These are phyloP conservation scores for Rhorus exstirpatorius DNA, from an alignment of 2,888 invertebrate species.

Conservation along the genomic window DNA sequence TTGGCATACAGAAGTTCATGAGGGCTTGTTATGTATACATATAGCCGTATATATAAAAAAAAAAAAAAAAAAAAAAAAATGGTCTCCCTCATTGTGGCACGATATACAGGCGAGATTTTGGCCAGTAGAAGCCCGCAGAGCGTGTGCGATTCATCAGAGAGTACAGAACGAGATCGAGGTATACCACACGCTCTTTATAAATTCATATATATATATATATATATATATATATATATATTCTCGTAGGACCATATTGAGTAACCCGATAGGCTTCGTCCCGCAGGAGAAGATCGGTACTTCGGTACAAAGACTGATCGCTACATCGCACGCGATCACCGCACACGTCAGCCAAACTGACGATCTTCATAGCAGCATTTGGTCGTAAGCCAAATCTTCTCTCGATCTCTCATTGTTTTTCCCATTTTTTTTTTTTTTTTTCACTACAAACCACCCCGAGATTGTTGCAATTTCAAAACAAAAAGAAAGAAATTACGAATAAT, in stretches of 20 bases:
- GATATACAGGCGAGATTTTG: conserved; percentile 39
- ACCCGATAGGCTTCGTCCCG: conserved; percentile 83
- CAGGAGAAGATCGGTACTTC: conserved; percentile 83
- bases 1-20: conserved; percentile 13
- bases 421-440: conserved; percentile 12
- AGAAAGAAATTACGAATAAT: background rate
- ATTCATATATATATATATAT: conserved; percentile 69
- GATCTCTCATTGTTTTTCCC: conserved; percentile 16
- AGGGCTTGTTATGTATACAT: conserved; percentile 7
- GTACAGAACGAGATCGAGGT: conserved; percentile 51
- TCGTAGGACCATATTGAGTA: conserved; percentile 74
- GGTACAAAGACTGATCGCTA: conserved; percentile 85
- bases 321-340: conserved; percentile 85
- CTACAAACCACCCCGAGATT: conserved; percentile 18
- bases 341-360: conserved; percentile 84
- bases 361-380: conserved; percentile 82
- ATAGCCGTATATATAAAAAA: background rate
- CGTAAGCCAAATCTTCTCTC: conserved; percentile 71
- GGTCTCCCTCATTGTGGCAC: conserved; percentile 50
- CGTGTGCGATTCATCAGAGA: conserved; percentile 63
- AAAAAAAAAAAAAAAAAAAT: conserved; percentile 6
- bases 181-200: conserved; percentile 57
- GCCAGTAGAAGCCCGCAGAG: conserved; percentile 53
- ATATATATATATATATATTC: conserved; percentile 58
- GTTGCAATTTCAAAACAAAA: background rate